Percentiles rank a stretch among this genome's conserved stretches.
These are phyloP conservation scores for Gymnothorax javanicus DNA, from an alignment of 2,797 vertebrate genomes.

Conservation along the genomic window DNA sequence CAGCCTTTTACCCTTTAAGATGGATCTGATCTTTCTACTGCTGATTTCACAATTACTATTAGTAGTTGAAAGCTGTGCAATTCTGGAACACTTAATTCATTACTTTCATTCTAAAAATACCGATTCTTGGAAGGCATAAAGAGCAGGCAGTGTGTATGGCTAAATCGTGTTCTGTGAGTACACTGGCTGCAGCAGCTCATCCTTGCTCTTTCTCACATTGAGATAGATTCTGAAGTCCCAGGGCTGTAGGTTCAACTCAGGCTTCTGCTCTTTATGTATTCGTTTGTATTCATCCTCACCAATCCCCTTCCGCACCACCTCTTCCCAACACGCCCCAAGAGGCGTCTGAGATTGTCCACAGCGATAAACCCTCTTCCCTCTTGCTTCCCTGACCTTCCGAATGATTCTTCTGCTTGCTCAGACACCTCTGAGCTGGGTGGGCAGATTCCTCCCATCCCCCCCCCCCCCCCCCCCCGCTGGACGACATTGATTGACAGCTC, in stretches of 20 bases:
- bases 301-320: background rate
- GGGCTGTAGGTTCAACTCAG: background rate
- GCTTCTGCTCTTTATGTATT: background rate
- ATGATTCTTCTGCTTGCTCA: slow-evolving; percentile 47
- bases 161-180: background rate
- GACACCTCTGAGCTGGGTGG: slow-evolving; percentile 22
- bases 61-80: too few relatives aligned
- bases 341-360: background rate
- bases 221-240: background rate
- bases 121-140: too few relatives aligned
- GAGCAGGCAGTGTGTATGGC: background rate
- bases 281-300: slow-evolving; percentile 8
- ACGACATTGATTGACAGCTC: slow-evolving; percentile 26
- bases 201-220: background rate
- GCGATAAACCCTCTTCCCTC: background rate
- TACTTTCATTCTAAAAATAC: too few relatives aligned
- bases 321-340: background rate
- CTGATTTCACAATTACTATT: too few relatives aligned
- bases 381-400: slow-evolving; percentile 23
- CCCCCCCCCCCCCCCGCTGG: background rate
- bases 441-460: background rate
- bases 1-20: too few relatives aligned
- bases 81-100: too few relatives aligned
- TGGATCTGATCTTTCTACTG: too few relatives aligned
- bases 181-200: background rate